These are phyloP conservation scores for Laticauda laticaudata DNA, from an alignment of 2,113 vertebrate genomes.

Conservation along the genomic window DNA sequence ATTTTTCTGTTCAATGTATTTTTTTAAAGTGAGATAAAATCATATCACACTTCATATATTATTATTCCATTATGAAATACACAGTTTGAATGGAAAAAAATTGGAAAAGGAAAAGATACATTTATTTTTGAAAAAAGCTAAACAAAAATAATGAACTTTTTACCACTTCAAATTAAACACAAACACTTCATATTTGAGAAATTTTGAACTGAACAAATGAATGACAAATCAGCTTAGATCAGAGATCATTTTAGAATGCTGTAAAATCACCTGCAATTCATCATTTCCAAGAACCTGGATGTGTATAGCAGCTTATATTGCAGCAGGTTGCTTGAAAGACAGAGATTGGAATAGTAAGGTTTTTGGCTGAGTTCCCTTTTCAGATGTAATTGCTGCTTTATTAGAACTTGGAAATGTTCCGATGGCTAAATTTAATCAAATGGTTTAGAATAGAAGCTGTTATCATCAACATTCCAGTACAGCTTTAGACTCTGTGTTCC, in stretches of 20 bases:
- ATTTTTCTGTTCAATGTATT: slow-evolving; percentile 69
- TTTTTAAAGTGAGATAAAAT: slow-evolving; percentile 63
- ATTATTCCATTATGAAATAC: slow-evolving; percentile 45
- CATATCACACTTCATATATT: slow-evolving; percentile 63
- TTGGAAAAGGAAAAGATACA: neutral
- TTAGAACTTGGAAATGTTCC: slow-evolving; percentile 81
- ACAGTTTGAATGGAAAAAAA: neutral
- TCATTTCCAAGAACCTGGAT: slow-evolving; percentile 31
- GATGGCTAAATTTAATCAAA: slow-evolving; percentile 86
- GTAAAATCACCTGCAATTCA: neutral
- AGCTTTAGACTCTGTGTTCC: slow-evolving; percentile 61
- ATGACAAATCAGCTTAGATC: neutral
- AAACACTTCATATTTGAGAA: neutral
- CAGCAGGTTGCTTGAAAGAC: slow-evolving; percentile 69
- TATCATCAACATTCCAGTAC: slow-evolving; percentile 70
- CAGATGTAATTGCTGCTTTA: slow-evolving; percentile 84
- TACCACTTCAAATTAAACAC: slow-evolving; percentile 30
- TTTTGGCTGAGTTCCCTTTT: slow-evolving; percentile 77
- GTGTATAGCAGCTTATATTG: slow-evolving; percentile 58
- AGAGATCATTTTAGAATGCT: slow-evolving; percentile 5
- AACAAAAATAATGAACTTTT: slow-evolving; percentile 27
- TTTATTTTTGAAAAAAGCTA: slow-evolving; percentile 31
- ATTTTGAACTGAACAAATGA: neutral
- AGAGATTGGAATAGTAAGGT: slow-evolving; percentile 70
- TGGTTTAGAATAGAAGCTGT: slow-evolving; percentile 76